Conservation (phyloP, 2,888 invertebrate genomes). For the Orchesella flavescens region DNA sequence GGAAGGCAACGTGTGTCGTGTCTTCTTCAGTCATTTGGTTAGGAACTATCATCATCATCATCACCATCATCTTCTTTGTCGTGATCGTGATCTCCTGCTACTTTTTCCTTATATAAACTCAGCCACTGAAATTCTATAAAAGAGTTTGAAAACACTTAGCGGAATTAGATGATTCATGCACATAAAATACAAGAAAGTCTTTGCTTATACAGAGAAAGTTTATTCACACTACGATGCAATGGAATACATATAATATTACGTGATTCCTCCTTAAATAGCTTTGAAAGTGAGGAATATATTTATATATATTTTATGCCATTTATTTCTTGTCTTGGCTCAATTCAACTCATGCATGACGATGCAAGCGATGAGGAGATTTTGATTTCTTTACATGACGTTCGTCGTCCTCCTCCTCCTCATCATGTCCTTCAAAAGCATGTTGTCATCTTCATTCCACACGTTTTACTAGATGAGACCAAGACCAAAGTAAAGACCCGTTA, state of each 20-base stretch:
- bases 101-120: too few relatives aligned
- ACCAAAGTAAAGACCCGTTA: too few relatives aligned
- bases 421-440: neutral
- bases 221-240: slow-evolving; percentile 10
- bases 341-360: slow-evolving; percentile 63
- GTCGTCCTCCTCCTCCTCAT: slow-evolving; percentile 28
- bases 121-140: slow-evolving; percentile 2
- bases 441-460: slow-evolving; percentile 34
- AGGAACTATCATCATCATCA: neutral
- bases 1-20: too few relatives aligned
- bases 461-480: too few relatives aligned
- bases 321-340: too few relatives aligned
- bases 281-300: slow-evolving; percentile 16
- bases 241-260: too few relatives aligned
- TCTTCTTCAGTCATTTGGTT: slow-evolving; percentile 29
- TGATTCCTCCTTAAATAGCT: too few relatives aligned
- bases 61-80: too few relatives aligned
- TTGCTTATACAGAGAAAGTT: slow-evolving; percentile 6
- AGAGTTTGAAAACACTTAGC: slow-evolving; percentile 42
- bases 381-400: slow-evolving; percentile 59
- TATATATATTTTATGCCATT: neutral
- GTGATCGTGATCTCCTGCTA: slow-evolving; percentile 40
- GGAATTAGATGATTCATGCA: slow-evolving; percentile 43
- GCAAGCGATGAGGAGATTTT: slow-evolving; percentile 65
- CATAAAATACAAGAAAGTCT: slow-evolving; percentile 13